These are phyloP conservation scores for Dolichallabes microphthalmus DNA, from an alignment of 2,113 vertebrate species.

Conservation along the genomic window DNA sequence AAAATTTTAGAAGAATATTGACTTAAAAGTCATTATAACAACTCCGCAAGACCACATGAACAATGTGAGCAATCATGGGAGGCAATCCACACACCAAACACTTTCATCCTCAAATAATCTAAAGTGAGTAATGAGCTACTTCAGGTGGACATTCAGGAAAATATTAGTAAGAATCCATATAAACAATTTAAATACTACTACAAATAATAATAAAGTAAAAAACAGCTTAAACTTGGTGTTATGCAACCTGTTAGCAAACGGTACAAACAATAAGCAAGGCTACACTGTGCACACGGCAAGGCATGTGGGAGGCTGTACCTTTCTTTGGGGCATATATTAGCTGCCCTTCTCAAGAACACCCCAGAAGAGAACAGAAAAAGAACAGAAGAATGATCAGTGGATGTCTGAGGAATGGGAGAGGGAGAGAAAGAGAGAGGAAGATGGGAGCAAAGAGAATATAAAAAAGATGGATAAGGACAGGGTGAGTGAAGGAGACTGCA, in stretches of 20 bases:
- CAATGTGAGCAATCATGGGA: constrained; percentile 10
- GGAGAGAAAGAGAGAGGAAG: constrained; percentile 52
- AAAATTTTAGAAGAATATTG: neutral
- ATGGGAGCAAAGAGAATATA: neutral
- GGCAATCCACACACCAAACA: constrained; percentile 33
- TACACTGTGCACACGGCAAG: constrained; percentile 56
- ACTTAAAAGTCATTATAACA: neutral
- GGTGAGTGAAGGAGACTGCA: neutral
- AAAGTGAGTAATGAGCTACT: neutral
- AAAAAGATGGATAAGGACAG: neutral
- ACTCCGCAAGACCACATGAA: neutral
- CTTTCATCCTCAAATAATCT: constrained; percentile 1
- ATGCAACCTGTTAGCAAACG: constrained; percentile 43
- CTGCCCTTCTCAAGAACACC: constrained; percentile 90
- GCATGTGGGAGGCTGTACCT: constrained; percentile 78
- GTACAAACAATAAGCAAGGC: constrained; percentile 58
- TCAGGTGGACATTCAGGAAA: neutral
- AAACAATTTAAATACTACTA: neutral
- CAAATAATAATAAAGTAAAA: neutral
- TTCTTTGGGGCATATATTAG: constrained; percentile 89
- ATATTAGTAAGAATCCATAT: neutral
- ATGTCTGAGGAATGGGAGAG: constrained; percentile 73
- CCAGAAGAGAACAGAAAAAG: constrained; percentile 78
- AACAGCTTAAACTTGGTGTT: constrained; percentile 24
- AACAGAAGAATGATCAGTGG: constrained; percentile 82